Percentiles rank a stretch among this genome's conserved stretches.
Conservation (phyloP, 2,888 invertebrate genomes). For the Liopterus haemorrhoidalis region DNA sequence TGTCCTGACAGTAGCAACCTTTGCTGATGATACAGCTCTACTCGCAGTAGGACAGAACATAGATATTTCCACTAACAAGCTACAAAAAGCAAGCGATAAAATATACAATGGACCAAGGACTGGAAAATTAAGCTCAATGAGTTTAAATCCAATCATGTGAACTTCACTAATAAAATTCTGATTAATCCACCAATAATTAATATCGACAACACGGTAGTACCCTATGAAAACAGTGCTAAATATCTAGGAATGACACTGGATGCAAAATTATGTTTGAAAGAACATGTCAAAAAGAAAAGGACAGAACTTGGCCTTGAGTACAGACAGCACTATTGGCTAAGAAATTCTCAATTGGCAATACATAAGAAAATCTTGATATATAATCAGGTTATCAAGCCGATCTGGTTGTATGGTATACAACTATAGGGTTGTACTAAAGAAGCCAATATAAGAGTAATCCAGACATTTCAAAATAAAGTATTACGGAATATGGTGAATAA, state of each 20-base stretch:
- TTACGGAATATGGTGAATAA: constrained; percentile 21
- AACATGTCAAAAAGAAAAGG: constrained; percentile 28
- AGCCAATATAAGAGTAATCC: too few species aligned
- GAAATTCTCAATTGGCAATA: constrained; percentile 16
- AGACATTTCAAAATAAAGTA: constrained; percentile 24
- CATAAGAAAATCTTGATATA: constrained; percentile 21
- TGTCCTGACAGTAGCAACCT: constrained; percentile 21
- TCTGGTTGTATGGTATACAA: too few species aligned
- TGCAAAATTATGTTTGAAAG: constrained; percentile 26
- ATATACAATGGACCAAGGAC: constrained; percentile 27
- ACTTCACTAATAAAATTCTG: constrained; percentile 28
- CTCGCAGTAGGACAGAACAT: constrained; percentile 13
- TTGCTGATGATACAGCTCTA: constrained; percentile 28
- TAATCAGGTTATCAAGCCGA: constrained; percentile 22
- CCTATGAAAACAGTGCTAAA: constrained; percentile 21
- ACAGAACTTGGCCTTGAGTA: constrained; percentile 24
- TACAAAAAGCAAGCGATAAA: constrained; percentile 25
- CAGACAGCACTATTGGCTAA: too few species aligned
- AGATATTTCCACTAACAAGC: constrained; percentile 4
- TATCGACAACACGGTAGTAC: constrained; percentile 23
- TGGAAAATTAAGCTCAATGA: constrained; percentile 32
- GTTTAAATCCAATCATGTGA: constrained; percentile 31
- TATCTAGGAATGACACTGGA: too few species aligned
- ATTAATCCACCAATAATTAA: constrained; percentile 15
- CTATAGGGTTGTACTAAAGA: too few species aligned